These are phyloP conservation scores for Notoglanidium macrostoma DNA, from an alignment of 2,797 vertebrate genomes.

Conservation along the genomic window DNA sequence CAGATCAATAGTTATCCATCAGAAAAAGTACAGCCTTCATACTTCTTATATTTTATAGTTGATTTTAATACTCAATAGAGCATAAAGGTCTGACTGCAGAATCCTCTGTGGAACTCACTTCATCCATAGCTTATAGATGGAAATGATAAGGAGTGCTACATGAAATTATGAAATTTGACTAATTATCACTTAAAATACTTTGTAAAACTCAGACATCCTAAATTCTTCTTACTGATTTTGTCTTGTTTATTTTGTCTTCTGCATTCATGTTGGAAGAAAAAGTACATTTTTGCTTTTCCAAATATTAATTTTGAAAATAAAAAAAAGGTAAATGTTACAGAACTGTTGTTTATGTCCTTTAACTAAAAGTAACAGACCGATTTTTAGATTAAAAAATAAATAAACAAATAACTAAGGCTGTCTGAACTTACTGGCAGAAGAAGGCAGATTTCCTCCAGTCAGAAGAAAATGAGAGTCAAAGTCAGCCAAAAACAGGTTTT, in stretches of 20 bases:
- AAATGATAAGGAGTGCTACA: not conserved
- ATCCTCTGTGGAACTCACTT: not conserved
- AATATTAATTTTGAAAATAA: not conserved
- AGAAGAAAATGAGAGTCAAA: not conserved
- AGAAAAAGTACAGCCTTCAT: conserved; percentile 44
- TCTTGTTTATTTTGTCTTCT: not conserved
- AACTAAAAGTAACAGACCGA: not conserved
- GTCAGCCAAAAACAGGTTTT: not conserved
- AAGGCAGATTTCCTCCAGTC: not conserved
- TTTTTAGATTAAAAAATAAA: not conserved
- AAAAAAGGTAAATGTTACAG: not conserved
- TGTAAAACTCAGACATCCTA: not conserved
- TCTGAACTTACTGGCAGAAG: not conserved
- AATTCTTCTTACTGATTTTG: not conserved
- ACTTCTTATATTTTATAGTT: conserved; percentile 38
- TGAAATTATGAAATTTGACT: not conserved
- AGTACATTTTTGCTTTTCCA: not conserved
- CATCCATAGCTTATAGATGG: not conserved
- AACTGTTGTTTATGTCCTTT: not conserved
- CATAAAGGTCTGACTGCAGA: not conserved
- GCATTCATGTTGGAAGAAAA: not conserved
- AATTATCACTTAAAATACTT: not conserved
- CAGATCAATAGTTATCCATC: conserved; percentile 64
- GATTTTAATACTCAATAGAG: conserved; percentile 12
- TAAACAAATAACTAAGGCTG: not conserved